A percentile compares a stretch with the other conserved stretches of the same genome.
Evolutionary conservation across 2,888 invertebrate genomes (phyloP).

Genomic region (Acrobasis consociella): DNA sequence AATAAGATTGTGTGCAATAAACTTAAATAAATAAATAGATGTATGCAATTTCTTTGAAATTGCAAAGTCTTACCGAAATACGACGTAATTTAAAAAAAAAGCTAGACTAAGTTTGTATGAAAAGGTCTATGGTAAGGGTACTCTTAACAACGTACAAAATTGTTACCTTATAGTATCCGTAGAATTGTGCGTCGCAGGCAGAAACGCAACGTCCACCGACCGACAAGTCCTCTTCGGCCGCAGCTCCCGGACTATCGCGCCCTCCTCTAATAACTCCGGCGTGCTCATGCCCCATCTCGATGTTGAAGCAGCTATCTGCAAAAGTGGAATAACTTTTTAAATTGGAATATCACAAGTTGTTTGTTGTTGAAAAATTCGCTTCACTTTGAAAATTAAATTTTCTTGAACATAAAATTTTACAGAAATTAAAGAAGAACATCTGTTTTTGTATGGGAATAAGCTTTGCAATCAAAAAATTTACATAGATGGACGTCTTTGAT

Average conservation of each 20-base stretch:
- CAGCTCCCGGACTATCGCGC: constrained; percentile 62
- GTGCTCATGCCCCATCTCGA: constrained; percentile 64
- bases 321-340: constrained; percentile 21
- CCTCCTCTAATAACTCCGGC: constrained; percentile 65
- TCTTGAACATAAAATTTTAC: neutral
- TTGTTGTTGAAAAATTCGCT: too few relatives aligned
- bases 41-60: too few relatives aligned
- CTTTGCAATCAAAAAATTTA: neutral
- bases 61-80: too few relatives aligned
- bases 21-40: too few relatives aligned
- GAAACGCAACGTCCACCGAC: constrained; percentile 67
- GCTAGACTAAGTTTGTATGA: too few relatives aligned
- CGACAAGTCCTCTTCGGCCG: constrained; percentile 64
- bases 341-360: neutral
- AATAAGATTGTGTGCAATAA: too few relatives aligned
- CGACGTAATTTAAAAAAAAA: too few relatives aligned
- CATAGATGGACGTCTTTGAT: too few relatives aligned
- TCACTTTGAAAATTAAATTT: too few relatives aligned
- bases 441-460: neutral
- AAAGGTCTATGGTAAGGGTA: too few relatives aligned
- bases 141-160: constrained; percentile 7
- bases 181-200: constrained; percentile 67
- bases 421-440: neutral
- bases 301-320: constrained; percentile 65
- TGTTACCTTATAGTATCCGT: constrained; percentile 66